Percentiles rank a stretch among this genome's conserved stretches.
phyloP scores from a whole-genome alignment of 2,113 vertebrate genomes.

The Macrotis lagotis region DNA sequence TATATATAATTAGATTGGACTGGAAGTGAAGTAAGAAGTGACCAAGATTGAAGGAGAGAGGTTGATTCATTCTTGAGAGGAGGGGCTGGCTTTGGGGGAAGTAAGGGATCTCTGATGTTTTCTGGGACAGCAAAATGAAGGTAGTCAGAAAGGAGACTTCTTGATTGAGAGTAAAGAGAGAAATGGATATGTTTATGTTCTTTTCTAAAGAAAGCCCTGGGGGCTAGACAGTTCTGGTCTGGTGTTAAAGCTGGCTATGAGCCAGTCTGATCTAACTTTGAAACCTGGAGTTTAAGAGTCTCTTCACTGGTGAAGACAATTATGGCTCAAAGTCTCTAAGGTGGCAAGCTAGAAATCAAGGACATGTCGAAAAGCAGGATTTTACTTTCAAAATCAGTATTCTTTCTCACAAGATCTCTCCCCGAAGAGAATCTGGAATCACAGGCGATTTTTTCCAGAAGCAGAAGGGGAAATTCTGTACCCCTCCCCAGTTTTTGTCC shows the following conservation, averaged over 20 bases:
- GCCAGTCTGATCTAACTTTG: background rate
- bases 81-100: background rate
- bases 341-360: background rate
- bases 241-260: background rate
- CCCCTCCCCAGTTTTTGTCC: background rate
- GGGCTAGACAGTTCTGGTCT: background rate
- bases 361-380: background rate
- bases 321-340: background rate
- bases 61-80: background rate
- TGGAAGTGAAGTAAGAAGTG: background rate
- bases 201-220: background rate
- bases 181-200: background rate
- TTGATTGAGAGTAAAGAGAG: background rate
- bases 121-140: background rate
- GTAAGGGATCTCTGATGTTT: background rate
- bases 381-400: background rate
- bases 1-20: background rate
- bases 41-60: background rate
- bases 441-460: background rate
- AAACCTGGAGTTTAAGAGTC: background rate
- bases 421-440: background rate
- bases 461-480: background rate
- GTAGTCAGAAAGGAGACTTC: background rate
- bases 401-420: background rate
- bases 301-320: background rate